phyloP scores from a whole-genome alignment of 2,113 vertebrate species.

The Pomatorhinus ruficollis region DNA sequence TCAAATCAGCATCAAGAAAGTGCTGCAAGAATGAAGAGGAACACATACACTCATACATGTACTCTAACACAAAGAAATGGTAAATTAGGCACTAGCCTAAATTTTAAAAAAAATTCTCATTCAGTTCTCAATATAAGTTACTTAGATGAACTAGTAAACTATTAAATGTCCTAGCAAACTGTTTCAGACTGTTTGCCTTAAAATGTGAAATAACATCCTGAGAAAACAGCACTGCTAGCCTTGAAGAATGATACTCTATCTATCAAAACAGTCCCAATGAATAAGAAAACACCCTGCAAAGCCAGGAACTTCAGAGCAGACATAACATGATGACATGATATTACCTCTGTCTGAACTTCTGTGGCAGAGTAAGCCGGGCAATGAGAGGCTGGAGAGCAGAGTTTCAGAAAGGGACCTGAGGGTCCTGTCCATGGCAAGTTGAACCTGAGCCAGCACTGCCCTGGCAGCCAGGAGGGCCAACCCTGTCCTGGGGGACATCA shows the following conservation, averaged over 20 bases:
- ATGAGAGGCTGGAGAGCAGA: not conserved
- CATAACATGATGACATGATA: not conserved
- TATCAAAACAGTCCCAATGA: not conserved
- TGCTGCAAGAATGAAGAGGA: not conserved
- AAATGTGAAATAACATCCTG: not conserved
- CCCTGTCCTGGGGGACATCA: not conserved
- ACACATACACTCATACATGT: not conserved
- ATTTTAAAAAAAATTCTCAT: not conserved
- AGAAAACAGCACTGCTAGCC: not conserved
- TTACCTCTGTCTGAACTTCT: not conserved
- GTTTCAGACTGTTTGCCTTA: not conserved
- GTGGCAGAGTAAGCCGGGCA: not conserved
- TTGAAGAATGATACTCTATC: not conserved
- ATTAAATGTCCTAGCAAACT: not conserved
- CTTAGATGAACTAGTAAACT: not conserved
- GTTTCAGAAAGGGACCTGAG: accelerated
- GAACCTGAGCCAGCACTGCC: not conserved
- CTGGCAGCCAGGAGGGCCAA: not conserved
- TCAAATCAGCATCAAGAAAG: not conserved
- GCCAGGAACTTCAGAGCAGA: not conserved
- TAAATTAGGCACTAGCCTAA: not conserved
- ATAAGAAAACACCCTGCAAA: not conserved
- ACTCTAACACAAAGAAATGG: not conserved
- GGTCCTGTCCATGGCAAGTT: not conserved
- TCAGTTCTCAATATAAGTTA: not conserved